Evolutionary conservation across 1,140 invertebrate species (phyloP), one percentile per base, ranked within the genome.

Genomic region (Spodoptera frugiperda): DNA sequence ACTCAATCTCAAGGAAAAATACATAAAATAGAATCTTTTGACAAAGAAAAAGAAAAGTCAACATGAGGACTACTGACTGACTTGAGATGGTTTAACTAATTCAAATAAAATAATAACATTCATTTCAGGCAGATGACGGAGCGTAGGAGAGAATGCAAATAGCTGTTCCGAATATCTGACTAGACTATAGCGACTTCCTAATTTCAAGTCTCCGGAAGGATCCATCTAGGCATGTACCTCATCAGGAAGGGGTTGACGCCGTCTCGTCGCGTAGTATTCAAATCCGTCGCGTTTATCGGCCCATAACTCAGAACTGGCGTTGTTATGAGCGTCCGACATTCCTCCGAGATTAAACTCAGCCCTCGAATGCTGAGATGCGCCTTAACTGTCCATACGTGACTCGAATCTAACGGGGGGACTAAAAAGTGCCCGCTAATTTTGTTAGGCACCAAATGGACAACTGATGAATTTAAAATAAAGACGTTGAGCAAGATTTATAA

Each of bases 231-330:
- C 49, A 54, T 63, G 39, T 70, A 65, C 14, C 57, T 65, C 65
- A 21, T 70, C 30, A 65, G 44, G 54, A 61, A 74, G 70, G 78
- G 78, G 71, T 65, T 65, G 76, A 57, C 86, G 84, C 77, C 83
- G 79, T 84, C 83, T 63, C 80, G 85, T 81, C 85, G 83, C 81
- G 75, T 76, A 59, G 65, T 86, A 90, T 88, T 88, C 82, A 90
- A 89, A 89, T 87, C 80, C 82, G 55, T 76, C 79, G 74, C 81
- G 81, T 87, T 91, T 91, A 91, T 91, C 86, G 83, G 80, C 78
- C 85, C 85, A 91, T 91, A 89, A 90, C 82, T 91, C 82, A 87
- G 83, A 77, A 78, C 71, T 76, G 79, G 76, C 72, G 80, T 80
- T 81, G 80, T 84, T 89, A 87, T 86, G 84, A 85, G 74, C 81